phyloP scores from a whole-genome alignment of 2,888 invertebrate species.

The Eumerus sabulonum region DNA sequence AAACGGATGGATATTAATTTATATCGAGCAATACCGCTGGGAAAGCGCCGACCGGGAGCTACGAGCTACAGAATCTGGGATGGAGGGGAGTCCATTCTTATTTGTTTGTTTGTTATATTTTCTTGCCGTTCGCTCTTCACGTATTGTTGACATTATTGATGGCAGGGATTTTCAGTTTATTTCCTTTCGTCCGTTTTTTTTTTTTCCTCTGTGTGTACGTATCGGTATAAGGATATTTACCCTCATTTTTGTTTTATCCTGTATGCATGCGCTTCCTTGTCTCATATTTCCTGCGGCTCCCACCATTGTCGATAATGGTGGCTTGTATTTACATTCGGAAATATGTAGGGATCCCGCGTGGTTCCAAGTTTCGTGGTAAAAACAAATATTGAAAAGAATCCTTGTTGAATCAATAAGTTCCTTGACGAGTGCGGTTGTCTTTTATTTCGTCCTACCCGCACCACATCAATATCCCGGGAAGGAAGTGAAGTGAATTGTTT shows the following conservation, averaged over 20 bases:
- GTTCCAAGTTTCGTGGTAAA: conserved; percentile 18
- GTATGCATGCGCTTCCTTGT: conserved; percentile 23
- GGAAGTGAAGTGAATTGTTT: conserved; percentile 25
- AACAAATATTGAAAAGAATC: conserved; percentile 40
- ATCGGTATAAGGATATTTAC: conserved; percentile 37
- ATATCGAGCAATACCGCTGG: conserved; percentile 42
- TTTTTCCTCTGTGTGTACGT: conserved; percentile 38
- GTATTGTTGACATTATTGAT: conserved; percentile 67
- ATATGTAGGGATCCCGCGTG: conserved; percentile 1
- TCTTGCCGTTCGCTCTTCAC: conserved; percentile 20
- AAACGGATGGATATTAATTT: conserved; percentile 66
- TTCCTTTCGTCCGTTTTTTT: conserved; percentile 35
- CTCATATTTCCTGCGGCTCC: conserved; percentile 1
- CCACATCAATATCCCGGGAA: conserved; percentile 25
- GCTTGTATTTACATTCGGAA: conserved; percentile 40
- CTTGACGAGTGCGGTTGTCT: conserved; percentile 19
- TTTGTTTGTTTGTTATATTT: conserved; percentile 23
- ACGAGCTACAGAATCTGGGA: conserved; percentile 17
- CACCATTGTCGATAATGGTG: conserved; percentile 17
- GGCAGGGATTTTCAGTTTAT: conserved; percentile 44
- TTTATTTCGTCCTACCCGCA: background rate
- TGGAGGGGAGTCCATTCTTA: conserved; percentile 6
- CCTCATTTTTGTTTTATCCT: background rate
- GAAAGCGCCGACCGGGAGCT: conserved; percentile 14
- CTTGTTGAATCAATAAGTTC: conserved; percentile 53